A percentile compares a stretch with the other conserved stretches of the same genome.
Evolutionary conservation across 2,888 invertebrate species (phyloP).

Genomic region (Hirtodrosophila trivittata): DNA sequence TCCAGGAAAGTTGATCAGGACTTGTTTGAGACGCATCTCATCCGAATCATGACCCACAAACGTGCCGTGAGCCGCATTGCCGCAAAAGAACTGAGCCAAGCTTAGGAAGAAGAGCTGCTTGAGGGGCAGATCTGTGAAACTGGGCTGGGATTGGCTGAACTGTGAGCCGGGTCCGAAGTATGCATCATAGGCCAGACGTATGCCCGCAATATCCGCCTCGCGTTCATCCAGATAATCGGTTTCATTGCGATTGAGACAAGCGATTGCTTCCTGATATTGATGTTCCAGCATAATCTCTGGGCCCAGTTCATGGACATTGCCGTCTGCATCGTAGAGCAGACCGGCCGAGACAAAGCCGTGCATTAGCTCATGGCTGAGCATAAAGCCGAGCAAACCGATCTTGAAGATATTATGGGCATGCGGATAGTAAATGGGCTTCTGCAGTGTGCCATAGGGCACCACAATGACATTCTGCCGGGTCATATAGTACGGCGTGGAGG

Average conservation of each 20-base stretch:
- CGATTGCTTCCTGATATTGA: constrained; percentile 11
- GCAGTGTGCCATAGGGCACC: constrained; percentile 72
- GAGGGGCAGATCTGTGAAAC: constrained; percentile 37
- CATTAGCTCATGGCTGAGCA: constrained; percentile 76
- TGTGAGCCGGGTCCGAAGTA: constrained; percentile 48
- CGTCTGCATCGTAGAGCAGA: constrained; percentile 50
- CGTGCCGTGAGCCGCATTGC: constrained; percentile 34
- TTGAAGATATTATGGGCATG: constrained; percentile 66
- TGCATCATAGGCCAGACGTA: constrained; percentile 67
- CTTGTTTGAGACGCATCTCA: constrained; percentile 65
- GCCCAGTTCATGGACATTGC: constrained; percentile 40
- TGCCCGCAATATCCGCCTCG: constrained; percentile 74
- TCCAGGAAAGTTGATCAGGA: constrained; percentile 62
- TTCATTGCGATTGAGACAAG: constrained; percentile 48
- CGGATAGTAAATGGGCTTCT: constrained; percentile 53
- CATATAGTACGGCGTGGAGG: constrained; percentile 69
- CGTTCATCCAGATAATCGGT: constrained; percentile 70
- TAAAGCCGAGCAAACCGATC: constrained; percentile 73
- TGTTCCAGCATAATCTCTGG: constrained; percentile 28
- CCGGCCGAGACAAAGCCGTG: constrained; percentile 74
- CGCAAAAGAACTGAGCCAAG: constrained; percentile 80
- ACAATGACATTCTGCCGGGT: constrained; percentile 67
- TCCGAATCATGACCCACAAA: constrained; percentile 68
- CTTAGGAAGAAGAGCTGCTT: constrained; percentile 74
- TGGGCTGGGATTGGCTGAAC: constrained; percentile 15